Evolutionary conservation across 37 sponge, comb jelly and placozoan genomes (phyloP), one percentile per base, ranked within the genome.

Genomic region (Petrosia ficiformis): DNA sequence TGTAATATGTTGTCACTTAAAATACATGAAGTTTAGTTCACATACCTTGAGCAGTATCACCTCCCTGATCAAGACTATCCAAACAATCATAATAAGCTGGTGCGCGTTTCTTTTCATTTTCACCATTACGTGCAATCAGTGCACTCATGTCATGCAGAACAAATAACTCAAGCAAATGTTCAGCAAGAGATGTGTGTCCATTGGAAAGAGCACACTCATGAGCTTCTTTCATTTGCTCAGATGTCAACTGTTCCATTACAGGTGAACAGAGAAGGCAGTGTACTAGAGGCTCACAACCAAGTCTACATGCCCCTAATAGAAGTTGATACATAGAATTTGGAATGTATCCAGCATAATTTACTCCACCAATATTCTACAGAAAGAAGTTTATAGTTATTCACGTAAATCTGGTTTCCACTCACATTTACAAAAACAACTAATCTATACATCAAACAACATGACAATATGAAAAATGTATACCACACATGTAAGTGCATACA

Each of bases 301-400:
- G 44, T 26, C 84, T 80, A 65, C 90, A 89, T 1, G 84, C 76
- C 0, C 90, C 90, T 24, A 89, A 59, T 30, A 89, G 68, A 24
- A 89, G 73, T 21, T 44, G 56, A 59, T 84, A 89, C 48, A 68
- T 48, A 31, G 86, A 33, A 1, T 68, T 24, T 5, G 80, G 80
- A 2, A 85, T 48, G 28, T 77, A 84, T 0, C 72, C 71, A 19
- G 14, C 54, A 48, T 48, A 19, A 14, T 48, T 5, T 1, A 14
- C 73, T 2, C 16, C 52, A 1, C 40, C 25, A 0, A 41, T 70
- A 0, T 16, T 8, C 41, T 3, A 71, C 54, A 71, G 72, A 71
- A 19, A 42, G 72, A 71, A 19, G 44, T 28, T 24, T 8, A 22
- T 42, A 54, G 72, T 39, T 8, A 35, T 16, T 36, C 8, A 68